phyloP scores from a whole-genome alignment of 2,797 vertebrate genomes.

The Catostomus latipinnis region DNA sequence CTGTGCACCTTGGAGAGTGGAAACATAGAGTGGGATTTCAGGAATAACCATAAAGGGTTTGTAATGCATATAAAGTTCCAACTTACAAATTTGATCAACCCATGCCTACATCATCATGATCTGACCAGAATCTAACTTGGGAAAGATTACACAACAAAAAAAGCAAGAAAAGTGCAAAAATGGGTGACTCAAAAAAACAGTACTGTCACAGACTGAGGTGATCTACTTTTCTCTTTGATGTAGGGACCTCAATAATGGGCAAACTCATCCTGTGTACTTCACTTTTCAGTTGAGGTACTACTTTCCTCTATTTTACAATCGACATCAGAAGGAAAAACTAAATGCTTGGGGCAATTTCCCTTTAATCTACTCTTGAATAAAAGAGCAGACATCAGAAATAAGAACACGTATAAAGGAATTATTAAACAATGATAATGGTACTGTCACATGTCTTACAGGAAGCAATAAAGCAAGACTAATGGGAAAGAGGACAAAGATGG shows the following conservation, averaged over 20 bases:
- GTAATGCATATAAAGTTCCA: neutral
- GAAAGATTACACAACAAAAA: neutral
- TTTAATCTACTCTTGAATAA: constrained; percentile 15
- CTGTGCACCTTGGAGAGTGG: constrained; percentile 1
- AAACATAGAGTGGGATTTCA: neutral
- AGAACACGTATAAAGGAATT: constrained; percentile 49
- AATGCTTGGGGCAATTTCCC: constrained; percentile 15
- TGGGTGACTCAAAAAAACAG: neutral
- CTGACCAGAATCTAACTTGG: neutral
- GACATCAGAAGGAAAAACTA: neutral
- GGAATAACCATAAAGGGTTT: neutral
- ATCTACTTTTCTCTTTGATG: constrained; percentile 11
- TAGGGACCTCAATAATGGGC: neutral
- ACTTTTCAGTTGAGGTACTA: neutral
- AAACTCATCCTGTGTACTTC: neutral
- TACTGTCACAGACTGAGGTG: neutral
- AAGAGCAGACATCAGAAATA: constrained; percentile 38
- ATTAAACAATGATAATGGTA: constrained; percentile 34
- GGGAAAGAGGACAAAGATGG: constrained; percentile 6
- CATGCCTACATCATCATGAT: neutral
- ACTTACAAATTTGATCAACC: neutral
- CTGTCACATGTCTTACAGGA: constrained; percentile 19
- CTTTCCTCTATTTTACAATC: constrained; percentile 11
- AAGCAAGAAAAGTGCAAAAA: neutral
- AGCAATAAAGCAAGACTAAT: constrained; percentile 40